Conservation (phyloP, 2,113 vertebrate species). For the Brienomyrus longianalis region DNA sequence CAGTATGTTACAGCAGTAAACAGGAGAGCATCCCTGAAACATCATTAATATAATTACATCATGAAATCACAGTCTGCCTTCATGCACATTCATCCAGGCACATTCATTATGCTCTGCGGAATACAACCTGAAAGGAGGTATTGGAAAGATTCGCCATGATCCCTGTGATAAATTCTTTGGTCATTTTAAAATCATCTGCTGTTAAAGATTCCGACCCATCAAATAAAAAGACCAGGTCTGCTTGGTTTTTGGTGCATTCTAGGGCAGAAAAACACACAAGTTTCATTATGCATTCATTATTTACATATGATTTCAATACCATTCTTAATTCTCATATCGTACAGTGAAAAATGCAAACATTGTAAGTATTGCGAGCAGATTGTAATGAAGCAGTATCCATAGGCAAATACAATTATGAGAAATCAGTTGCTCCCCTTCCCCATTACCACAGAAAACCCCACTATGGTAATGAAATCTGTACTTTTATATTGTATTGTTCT, state of each 20-base stretch:
- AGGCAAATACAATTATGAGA: background rate
- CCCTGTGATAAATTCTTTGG: constrained; percentile 61
- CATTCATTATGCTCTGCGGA: background rate
- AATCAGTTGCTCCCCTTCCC: background rate
- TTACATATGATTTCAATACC: background rate
- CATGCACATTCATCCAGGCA: background rate
- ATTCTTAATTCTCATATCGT: background rate
- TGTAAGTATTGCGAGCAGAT: background rate
- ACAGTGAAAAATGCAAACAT: background rate
- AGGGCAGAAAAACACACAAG: background rate
- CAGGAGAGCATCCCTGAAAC: background rate
- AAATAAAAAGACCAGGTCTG: constrained; percentile 73
- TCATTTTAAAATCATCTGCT: constrained; percentile 40
- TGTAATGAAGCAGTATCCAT: background rate
- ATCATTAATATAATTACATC: background rate
- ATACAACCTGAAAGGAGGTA: constrained; percentile 61
- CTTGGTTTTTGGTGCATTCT: constrained; percentile 66
- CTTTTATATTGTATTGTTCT: background rate
- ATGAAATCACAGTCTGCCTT: background rate
- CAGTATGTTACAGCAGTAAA: background rate
- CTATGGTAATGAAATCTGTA: background rate
- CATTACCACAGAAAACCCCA: background rate
- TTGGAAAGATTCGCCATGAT: constrained; percentile 59
- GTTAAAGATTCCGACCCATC: constrained; percentile 68
- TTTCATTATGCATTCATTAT: background rate